Conservation (phyloP, 2,888 invertebrate genomes). For the Pollenia angustigena region DNA sequence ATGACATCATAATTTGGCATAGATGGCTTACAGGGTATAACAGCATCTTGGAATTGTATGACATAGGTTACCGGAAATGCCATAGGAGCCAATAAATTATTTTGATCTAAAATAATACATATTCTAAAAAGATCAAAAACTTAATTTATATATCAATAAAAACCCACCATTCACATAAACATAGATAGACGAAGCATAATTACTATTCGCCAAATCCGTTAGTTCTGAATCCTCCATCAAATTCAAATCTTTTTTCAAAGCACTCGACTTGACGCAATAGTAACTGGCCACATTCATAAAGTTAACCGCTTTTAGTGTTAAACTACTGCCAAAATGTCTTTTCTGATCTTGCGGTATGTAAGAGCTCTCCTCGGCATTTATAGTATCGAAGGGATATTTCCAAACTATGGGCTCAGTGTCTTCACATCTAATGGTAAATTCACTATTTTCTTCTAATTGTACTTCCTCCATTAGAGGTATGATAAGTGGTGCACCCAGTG, state of each 20-base stretch:
- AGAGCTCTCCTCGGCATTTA: conserved; percentile 43
- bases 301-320: conserved; percentile 85
- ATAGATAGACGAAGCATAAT: conserved; percentile 84
- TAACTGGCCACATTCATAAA: conserved; percentile 86
- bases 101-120: conserved; percentile 82
- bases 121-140: conserved; percentile 63
- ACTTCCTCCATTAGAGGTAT: conserved; percentile 81
- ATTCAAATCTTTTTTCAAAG: conserved; percentile 71
- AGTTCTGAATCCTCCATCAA: conserved; percentile 79
- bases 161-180: conserved; percentile 85
- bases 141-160: background rate
- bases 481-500: conserved; percentile 81
- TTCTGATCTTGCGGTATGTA: conserved; percentile 75
- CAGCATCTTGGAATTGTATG: conserved; percentile 84
- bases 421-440: conserved; percentile 84
- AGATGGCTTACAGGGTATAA: conserved; percentile 88
- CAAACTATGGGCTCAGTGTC: conserved; percentile 84
- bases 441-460: conserved; percentile 79
- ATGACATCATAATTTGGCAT: conserved; percentile 86
- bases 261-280: conserved; percentile 85
- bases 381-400: conserved; percentile 75
- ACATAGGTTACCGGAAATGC: conserved; percentile 80
- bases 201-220: conserved; percentile 80
- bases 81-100: conserved; percentile 84
- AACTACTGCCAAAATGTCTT: conserved; percentile 83